Percentiles rank a stretch among this genome's conserved stretches.
These are phyloP conservation scores for Perithous albicinctus DNA, from an alignment of 2,888 invertebrate genomes.

Conservation along the genomic window DNA sequence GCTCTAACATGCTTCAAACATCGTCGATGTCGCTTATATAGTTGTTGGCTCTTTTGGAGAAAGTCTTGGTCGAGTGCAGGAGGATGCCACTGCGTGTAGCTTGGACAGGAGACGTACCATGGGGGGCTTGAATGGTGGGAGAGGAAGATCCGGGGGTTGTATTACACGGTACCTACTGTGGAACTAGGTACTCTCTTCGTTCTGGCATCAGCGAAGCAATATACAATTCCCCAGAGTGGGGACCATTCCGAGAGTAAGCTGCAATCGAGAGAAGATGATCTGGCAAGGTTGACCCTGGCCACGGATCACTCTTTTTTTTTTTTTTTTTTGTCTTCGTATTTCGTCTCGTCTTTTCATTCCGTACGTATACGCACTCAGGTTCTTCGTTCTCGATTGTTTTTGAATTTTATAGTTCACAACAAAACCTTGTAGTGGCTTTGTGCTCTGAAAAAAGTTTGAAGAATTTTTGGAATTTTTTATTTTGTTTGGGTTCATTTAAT, in stretches of 20 bases:
- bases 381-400: not conserved
- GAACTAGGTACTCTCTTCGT: slow-evolving; percentile 31
- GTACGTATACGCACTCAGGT: not conserved
- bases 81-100: slow-evolving; percentile 63
- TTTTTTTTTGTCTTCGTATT: slow-evolving; percentile 22
- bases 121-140: slow-evolving; percentile 61
- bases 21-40: slow-evolving; percentile 83
- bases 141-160: slow-evolving; percentile 62
- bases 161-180: slow-evolving; percentile 14
- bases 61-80: slow-evolving; percentile 79
- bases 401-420: not conserved
- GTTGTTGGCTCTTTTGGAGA: slow-evolving; percentile 84
- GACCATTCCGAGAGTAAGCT: slow-evolving; percentile 9
- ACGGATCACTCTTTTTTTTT: slow-evolving; percentile 18
- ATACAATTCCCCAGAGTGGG: not conserved
- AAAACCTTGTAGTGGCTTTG: not conserved
- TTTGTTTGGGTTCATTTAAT: too few species aligned
- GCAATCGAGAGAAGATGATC: slow-evolving; percentile 54
- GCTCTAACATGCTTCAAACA: slow-evolving; percentile 84
- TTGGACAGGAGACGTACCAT: slow-evolving; percentile 69
- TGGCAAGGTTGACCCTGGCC: slow-evolving; percentile 69
- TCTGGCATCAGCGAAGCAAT: not conserved
- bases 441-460: not conserved
- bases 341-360: not conserved
- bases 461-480: too few species aligned